Evolutionary conservation across 2,888 invertebrate genomes (phyloP), one percentile per base, ranked within the genome.

Genomic region (Parnassius apollo): DNA sequence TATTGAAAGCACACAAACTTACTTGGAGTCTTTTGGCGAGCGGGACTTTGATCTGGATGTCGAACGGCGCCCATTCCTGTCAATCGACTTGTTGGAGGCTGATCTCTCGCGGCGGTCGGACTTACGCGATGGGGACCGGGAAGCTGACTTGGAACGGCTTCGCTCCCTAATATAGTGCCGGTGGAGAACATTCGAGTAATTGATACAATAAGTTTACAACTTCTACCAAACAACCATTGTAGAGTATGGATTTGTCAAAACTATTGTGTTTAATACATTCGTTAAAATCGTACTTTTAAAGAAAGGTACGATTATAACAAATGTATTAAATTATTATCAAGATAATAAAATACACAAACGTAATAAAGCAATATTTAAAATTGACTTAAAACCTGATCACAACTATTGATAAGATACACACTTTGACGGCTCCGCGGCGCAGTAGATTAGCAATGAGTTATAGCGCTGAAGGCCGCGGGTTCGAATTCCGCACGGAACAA

Each of bases 1-100:
- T 52, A 83, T 83, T 83, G 84, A 82, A 71, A 78, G 86, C 83
- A 82, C 83, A 82, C 71, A 2, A 58, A 88, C 87, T 88, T 78
- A 88, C 88, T 86, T 86, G 76, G 85, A 82, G 54, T 64, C 61
- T 57, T 66, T 62, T 18, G 65, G 65, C 12, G 70, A 67, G 22
- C 65, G 62, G 22, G 67, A 62, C 9, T 57, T 52, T 44, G 62
- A 62, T 18, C 56, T 55, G 12, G 57, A 52, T 11, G 53, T 59
- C 18, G 65, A 63, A 42, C 66, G 65, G 57, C 57, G 60, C 9
- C 59, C 63, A 68, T 85, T 84, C 69, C 81, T 75, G 62, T 81
- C 79, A 12, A 68, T 68, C 8, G 80, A 75, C 66, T 77, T 78
- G 66, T 66, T 72, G 56, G 75, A 72, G 57, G 72, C 35, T 2